Base-by-base conservation (phyloP, 1,140 invertebrate species). In the Bombus picipes region DNA sequence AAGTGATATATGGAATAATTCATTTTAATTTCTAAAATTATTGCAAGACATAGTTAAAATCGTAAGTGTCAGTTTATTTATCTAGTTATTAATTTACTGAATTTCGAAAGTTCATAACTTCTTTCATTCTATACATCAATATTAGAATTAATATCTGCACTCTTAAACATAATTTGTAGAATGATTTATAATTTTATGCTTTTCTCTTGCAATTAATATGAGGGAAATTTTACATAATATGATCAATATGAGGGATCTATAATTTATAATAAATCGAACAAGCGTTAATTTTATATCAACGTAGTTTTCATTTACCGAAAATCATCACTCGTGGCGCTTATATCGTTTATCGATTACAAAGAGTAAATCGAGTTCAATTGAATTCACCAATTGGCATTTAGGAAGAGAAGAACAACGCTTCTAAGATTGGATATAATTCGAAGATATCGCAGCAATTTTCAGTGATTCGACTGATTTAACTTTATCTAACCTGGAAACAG, bases 401-500 rank as follows among this genome's bases (percentile, higher is more conserved):
- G 41, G 9, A 34, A 9, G 5, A 28, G 2, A 18, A 3, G n/a
- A 10, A 25, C 8, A 5, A 10, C n/a, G 5, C n/a, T 10, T 39
- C 39, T 18, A 9, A 4, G 15, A 53, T 47, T 37, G 28, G 25
- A 66, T 76, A 76, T 76, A 76, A 77, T 15, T 32, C 8, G 22
- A 34, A 57, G n/a, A 13, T 41, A 66, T 70, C 62, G 37, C 10
- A 22, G 37, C n/a, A 39, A 70, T 83, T 77, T 70, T 41, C 81
- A 70, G 4, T 37, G 13, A 83, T 83, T 76, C 25, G 18, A 3
- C 28, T 75, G 74, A 77, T 83, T 77, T 70, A 70, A 77, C 39
- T 37, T 15, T 76, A 47, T 53, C 18, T 83, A 68, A 43, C n/a
- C 41, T n/a, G 34, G 34, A 39, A 77, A 70, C 15, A 6, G 32